Conservation (phyloP, 2,888 invertebrate genomes). For the Hypena proboscidalis region DNA sequence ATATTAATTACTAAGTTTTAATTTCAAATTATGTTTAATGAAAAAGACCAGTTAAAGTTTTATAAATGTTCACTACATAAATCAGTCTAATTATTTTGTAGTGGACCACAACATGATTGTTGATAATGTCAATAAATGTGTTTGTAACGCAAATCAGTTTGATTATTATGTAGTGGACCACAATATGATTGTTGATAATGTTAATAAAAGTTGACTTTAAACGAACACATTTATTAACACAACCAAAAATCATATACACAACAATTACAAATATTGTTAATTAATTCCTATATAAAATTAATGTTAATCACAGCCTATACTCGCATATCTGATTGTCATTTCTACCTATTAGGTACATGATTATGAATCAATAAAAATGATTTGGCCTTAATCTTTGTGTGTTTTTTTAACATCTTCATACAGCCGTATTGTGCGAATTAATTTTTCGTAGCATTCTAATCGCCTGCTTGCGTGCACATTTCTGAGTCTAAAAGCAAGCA, state of each 20-base stretch:
- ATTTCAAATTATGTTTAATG: constrained; percentile 4
- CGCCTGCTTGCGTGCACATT: constrained; percentile 11
- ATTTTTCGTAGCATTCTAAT: constrained; percentile 10
- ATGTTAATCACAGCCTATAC: constrained; percentile 13
- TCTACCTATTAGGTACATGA: constrained; percentile 4
- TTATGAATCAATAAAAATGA: constrained; percentile 9
- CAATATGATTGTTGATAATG: background rate
- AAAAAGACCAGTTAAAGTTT: constrained; percentile 13
- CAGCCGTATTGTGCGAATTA: constrained; percentile 8
- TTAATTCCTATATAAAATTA: constrained; percentile 15
- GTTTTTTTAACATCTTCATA: constrained; percentile 11
- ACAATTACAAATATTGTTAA: constrained; percentile 8
- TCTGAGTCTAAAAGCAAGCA: constrained; percentile 10
- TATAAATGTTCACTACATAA: constrained; percentile 9
- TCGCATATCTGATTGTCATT: constrained; percentile 7
- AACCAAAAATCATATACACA: constrained; percentile 1
- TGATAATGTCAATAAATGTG: constrained; percentile 3
- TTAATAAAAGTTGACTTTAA: background rate
- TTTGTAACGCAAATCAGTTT: background rate
- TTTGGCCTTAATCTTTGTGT: constrained; percentile 8
- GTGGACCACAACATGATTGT: constrained; percentile 13
- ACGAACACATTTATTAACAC: background rate
- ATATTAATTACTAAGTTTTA: no score
- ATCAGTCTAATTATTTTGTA: constrained; percentile 16
- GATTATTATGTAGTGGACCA: constrained; percentile 1